Base-by-base conservation (phyloP, 1,140 invertebrate genomes). In the Sycophila sp. region DNA sequence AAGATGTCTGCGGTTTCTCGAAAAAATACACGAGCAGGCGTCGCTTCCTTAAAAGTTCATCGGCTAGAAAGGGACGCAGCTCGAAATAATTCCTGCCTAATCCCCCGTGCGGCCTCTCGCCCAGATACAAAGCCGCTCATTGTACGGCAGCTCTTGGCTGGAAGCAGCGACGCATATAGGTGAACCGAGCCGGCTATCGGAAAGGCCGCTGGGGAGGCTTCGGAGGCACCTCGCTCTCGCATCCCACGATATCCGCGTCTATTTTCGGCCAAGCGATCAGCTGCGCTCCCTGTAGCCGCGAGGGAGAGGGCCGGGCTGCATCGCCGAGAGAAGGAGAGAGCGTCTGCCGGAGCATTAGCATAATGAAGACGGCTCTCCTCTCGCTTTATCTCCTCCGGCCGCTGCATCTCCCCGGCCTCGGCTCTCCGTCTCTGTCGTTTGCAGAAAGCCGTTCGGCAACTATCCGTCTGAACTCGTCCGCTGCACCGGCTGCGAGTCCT, bases 201-300 rank as follows among this genome's bases (percentile, higher is more conserved):
- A 22, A 32, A 58, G 26, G 2, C 45, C 22, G 22, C 22, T 13
- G 26, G 19, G 6, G 47, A 6, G 26, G 24, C 10, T 51, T 51
- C 17, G 30, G 58, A 59, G 30, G 26, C 15, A 28, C 22, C 5
- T 6, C 70, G 69, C 74, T 73, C 72, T 75, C 74, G 74, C 78
- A 76, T 79, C 79, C 76, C 74, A 75, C 77, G 75, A 80, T 82
- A 77, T 84, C 78, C 75, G 76, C 69, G 75, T 78, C 74, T 81
- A 78, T 81, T 80, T 82, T 80, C 74, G 76, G 78, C 70, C 69
- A 66, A 51, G 71, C 73, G 80, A 80, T 82, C 82, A 84, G 81
- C 79, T n/a, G n/a, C n/a, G n/a, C n/a, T n/a, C n/a, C n/a, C n/a
- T n/a, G n/a, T n/a, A n/a, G n/a, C n/a, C n/a, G n/a, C n/a, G n/a